Base-by-base conservation (phyloP, 2,888 invertebrate species). In the Hirudinaria manillensis region DNA sequence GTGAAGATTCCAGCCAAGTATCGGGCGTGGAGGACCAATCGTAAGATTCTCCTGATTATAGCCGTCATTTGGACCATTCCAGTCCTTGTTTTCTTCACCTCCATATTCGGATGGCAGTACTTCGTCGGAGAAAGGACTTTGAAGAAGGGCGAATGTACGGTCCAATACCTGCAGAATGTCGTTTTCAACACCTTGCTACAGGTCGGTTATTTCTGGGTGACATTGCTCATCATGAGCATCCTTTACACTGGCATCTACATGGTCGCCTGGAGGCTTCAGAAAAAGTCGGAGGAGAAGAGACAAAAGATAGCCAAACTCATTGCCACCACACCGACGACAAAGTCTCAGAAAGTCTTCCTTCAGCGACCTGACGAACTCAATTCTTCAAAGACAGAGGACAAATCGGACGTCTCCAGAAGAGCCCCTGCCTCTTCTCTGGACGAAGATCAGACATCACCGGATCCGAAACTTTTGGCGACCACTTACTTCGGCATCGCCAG, bases 51-150 rank as follows among this genome's bases (percentile, higher is more conserved):
- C 78, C 92, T 92, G 89, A 95, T 97, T 94, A 93, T 97, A 0
- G 92, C 93, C 4, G 91, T 94, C 68, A 96, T 95, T 0, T 98
- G 97, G 97, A 92, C 96, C 75, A 92, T 99, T 80, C 99, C 99
- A 70, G 93, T 95, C 0, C 87, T 96, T 76, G 88, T 99, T 19
- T 99, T 99, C 87, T 98, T 98, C 86, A 94, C 94, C 79, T 94
- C 95, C 78, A 98, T 99, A 80, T 96, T 99, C 83, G 98, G 98
- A 61, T 99, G 98, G 96, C 97, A 97, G 84, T 94, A 95, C 85
- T 98, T 99, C 83, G 92, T 94, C 67, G 97, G 97, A 27, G 92
- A 91, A 83, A 88, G 96, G 77, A 93, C 95, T 81, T 88, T 96
- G 74, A 87, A 90, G 80, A 92, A 92, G 21, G 93, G 92, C 1